Percentiles rank a stretch among this genome's conserved stretches.
These are phyloP conservation scores for Capreolus pygargus DNA, from an alignment of 2,113 vertebrate species.

Conservation along the genomic window DNA sequence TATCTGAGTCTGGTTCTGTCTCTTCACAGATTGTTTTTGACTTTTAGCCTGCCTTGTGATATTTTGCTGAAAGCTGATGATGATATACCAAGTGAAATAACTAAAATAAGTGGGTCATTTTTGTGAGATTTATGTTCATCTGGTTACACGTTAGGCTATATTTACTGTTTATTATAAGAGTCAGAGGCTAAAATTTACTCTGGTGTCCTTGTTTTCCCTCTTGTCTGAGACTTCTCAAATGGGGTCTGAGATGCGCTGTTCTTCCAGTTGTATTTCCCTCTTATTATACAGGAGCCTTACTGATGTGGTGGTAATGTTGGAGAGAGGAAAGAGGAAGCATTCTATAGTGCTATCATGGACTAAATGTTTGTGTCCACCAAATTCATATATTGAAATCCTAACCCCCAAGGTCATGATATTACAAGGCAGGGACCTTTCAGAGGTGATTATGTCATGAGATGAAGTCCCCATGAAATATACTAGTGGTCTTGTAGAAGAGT, in stretches of 20 bases:
- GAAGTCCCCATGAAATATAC: background rate
- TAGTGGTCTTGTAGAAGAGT: background rate
- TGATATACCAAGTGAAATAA: background rate
- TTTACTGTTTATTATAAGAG: background rate
- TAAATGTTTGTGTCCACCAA: background rate
- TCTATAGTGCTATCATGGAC: background rate
- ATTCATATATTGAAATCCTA: background rate
- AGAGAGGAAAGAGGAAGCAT: background rate
- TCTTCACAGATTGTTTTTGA: background rate
- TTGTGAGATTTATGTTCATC: background rate
- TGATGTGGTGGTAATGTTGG: background rate
- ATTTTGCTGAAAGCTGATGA: background rate
- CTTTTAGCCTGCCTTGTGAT: background rate
- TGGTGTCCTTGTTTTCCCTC: background rate
- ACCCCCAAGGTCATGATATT: background rate
- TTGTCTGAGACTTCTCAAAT: background rate
- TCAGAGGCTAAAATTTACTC: background rate
- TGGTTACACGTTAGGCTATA: background rate
- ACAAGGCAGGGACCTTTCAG: background rate
- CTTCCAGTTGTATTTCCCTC: background rate
- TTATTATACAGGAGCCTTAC: background rate
- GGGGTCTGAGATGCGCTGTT: background rate
- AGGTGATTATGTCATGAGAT: background rate
- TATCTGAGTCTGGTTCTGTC: background rate
- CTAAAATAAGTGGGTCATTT: background rate